phyloP scores from a whole-genome alignment of 2,797 vertebrate genomes.

The Lophius americanus region DNA sequence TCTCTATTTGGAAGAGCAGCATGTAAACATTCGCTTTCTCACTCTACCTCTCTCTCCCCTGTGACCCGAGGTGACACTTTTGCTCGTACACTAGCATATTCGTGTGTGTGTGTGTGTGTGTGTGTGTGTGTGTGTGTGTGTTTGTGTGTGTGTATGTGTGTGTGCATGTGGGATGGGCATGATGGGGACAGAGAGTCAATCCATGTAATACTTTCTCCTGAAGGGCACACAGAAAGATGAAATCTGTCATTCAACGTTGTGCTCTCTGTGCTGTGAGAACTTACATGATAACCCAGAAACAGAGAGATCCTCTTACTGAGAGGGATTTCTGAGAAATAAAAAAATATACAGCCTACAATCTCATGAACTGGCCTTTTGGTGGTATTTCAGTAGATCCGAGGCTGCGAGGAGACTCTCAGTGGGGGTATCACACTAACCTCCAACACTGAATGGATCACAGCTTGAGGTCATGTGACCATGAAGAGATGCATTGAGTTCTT shows the following conservation, averaged over 20 bases:
- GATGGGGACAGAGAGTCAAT: slow-evolving; percentile 12
- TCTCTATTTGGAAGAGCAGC: slow-evolving; percentile 42
- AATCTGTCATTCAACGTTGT: slow-evolving; percentile 17
- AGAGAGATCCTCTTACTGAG: slow-evolving; percentile 26
- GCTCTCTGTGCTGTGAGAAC: slow-evolving; percentile 12
- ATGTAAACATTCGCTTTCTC: slow-evolving; percentile 53
- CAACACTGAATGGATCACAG: slow-evolving; percentile 28
- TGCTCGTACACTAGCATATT: not conserved
- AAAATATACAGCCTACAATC: slow-evolving; percentile 32
- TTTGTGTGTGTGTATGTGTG: not conserved
- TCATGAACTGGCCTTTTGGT: not conserved
- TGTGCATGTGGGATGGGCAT: slow-evolving; percentile 1
- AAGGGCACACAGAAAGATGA: slow-evolving; percentile 20
- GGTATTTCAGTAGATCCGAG: slow-evolving; percentile 7
- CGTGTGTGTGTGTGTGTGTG: no score
- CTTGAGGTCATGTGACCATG: slow-evolving; percentile 19
- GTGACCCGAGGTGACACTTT: slow-evolving; percentile 37
- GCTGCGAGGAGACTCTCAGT: not conserved
- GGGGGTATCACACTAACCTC: not conserved
- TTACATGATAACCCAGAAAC: slow-evolving; percentile 5
- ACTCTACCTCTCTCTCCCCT: slow-evolving; percentile 14
- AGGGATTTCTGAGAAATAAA: slow-evolving; percentile 34
- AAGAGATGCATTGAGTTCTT: slow-evolving; percentile 33
- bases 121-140: not conserved
- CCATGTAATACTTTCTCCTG: slow-evolving; percentile 32